phyloP scores from a whole-genome alignment of 2,113 vertebrate genomes.

The Megaleporinus macrocephalus region DNA sequence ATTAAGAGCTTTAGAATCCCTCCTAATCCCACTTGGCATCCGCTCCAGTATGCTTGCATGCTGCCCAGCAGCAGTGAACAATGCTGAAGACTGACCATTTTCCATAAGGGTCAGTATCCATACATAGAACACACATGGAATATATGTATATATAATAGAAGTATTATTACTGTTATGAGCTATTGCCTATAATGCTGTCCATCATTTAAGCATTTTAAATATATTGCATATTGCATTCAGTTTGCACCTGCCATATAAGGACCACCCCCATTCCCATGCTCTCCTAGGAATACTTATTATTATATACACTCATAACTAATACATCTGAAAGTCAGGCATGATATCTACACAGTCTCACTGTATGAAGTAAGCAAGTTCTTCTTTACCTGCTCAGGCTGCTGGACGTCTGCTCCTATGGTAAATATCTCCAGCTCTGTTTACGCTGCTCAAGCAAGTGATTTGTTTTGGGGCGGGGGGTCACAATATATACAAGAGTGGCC shows the following conservation, averaged over 20 bases:
- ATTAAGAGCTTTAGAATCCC: conserved; percentile 62
- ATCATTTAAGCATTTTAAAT: not conserved
- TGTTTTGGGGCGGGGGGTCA: conserved; percentile 64
- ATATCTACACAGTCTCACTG: not conserved
- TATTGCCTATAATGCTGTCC: not conserved
- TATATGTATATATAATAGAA: not conserved
- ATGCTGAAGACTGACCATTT: not conserved
- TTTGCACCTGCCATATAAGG: not conserved
- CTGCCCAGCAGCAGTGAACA: not conserved
- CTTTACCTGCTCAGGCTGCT: conserved; percentile 66
- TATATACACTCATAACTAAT: not conserved
- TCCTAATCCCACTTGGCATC: conserved; percentile 75
- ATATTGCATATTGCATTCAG: not conserved
- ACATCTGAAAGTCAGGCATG: not conserved
- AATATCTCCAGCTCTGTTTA: conserved; percentile 54
- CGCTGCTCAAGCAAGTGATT: conserved; percentile 61
- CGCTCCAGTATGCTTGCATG: conserved; percentile 46
- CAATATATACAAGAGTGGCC: conserved; percentile 73
- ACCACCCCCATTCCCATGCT: no score
- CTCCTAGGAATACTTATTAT: not conserved
- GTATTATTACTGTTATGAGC: no score
- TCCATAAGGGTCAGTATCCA: not conserved
- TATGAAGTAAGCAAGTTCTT: conserved; percentile 16
- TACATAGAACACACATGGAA: no score
- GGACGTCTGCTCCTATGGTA: conserved; percentile 24